Percentiles rank a stretch among this genome's conserved stretches.
These are phyloP conservation scores for Haliclystus octoradiatus DNA, from an alignment of 30 jellyfish, hydroid and myxozoan genomes.

Conservation along the genomic window DNA sequence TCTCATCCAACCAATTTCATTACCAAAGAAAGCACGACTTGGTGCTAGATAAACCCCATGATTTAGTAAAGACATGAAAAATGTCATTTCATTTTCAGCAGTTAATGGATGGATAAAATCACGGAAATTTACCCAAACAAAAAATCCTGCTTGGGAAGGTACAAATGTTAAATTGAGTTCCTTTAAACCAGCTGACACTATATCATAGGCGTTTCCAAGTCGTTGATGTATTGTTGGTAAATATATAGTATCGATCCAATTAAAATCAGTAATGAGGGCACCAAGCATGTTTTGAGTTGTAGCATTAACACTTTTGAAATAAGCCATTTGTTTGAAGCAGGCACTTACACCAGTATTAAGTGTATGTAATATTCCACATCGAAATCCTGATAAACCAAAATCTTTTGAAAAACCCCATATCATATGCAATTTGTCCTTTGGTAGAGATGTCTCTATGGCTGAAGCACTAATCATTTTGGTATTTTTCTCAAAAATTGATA, in stretches of 20 bases:
- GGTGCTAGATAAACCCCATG: constrained; percentile 43
- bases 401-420: constrained; percentile 77
- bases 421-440: constrained; percentile 22
- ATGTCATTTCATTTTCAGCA: constrained; percentile 28
- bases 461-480: constrained; percentile 15
- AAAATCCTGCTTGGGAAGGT: constrained; percentile 35
- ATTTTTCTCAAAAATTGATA: constrained; percentile 32
- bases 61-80: constrained; percentile 22
- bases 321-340: constrained; percentile 19
- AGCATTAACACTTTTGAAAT: constrained; percentile 49
- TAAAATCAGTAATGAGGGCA: constrained; percentile 24
- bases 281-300: constrained; percentile 31
- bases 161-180: constrained; percentile 7
- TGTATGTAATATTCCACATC: constrained; percentile 62
- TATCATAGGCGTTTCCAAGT: constrained; percentile 13
- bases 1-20: constrained; percentile 65
- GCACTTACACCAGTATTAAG: constrained; percentile 19
- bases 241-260: constrained; percentile 49
- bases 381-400: constrained; percentile 59
- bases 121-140: constrained; percentile 46
- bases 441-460: no score
- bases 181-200: constrained; percentile 12
- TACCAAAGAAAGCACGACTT: constrained; percentile 29
- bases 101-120: constrained; percentile 5
- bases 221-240: constrained; percentile 26